Conservation (phyloP, 2,888 invertebrate genomes). For the Autographa gamma region DNA sequence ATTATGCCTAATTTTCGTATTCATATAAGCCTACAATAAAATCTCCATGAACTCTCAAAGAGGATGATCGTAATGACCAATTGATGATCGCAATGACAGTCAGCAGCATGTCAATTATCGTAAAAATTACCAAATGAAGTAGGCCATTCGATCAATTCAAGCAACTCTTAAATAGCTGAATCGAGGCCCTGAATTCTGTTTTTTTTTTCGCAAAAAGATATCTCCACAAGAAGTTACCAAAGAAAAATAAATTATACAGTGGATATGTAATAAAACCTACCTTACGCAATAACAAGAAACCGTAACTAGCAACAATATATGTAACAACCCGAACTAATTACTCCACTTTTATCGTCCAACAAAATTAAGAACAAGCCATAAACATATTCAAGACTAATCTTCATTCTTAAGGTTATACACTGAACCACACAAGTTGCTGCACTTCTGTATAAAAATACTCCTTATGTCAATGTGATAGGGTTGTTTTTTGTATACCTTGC, state of each 20-base stretch:
- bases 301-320: neutral
- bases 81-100: no score
- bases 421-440: slow-evolving; percentile 23
- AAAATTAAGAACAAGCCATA: slow-evolving; percentile 20
- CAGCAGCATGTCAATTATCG: no score
- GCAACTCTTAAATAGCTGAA: no score
- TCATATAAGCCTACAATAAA: no score
- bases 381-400: slow-evolving; percentile 40
- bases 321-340: slow-evolving; percentile 7
- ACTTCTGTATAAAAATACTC: slow-evolving; percentile 15
- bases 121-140: no score
- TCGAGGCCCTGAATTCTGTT: no score
- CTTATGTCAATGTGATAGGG: neutral
- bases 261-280: neutral
- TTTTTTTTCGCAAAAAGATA: no score
- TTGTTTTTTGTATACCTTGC: neutral
- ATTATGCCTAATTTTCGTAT: no score
- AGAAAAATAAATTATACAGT: neutral
- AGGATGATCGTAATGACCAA: no score
- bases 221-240: no score
- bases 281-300: neutral
- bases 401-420: neutral
- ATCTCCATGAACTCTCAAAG: no score
- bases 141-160: no score
- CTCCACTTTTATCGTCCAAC: slow-evolving; percentile 3